Conservation (phyloP, 1,140 invertebrate species). For the Melipona quadrifasciata region DNA sequence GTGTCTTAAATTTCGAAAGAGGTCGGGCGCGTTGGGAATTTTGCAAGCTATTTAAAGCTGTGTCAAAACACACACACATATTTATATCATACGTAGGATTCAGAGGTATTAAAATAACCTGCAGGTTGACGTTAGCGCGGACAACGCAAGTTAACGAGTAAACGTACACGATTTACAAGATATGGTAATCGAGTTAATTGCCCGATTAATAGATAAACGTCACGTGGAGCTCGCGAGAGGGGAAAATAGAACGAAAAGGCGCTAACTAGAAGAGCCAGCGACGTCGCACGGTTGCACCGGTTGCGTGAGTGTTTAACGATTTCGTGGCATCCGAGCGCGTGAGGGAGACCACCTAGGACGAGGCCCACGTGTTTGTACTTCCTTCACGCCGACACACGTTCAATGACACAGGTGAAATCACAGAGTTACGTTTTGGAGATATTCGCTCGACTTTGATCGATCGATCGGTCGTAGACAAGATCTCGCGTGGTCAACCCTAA, state of each 20-base stretch:
- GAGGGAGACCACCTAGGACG: conserved; percentile 55
- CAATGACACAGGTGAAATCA: conserved; percentile 48
- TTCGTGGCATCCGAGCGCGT: conserved; percentile 13
- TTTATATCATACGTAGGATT: background rate
- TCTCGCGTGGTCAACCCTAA: conserved; percentile 49
- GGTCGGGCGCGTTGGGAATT: too few relatives aligned
- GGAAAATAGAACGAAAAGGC: conserved; percentile 31
- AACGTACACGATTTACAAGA: background rate
- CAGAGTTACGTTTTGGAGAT: conserved; percentile 49
- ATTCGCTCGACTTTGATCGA: conserved; percentile 57
- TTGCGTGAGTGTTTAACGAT: conserved; percentile 20
- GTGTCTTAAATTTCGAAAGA: background rate
- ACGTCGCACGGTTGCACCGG: conserved; percentile 4
- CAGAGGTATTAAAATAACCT: background rate
- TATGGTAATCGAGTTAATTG: conserved; percentile 10
- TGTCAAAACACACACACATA: too few relatives aligned
- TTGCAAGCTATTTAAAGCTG: too few relatives aligned
- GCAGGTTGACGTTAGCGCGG: background rate
- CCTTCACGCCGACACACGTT: background rate
- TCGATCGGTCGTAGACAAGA: conserved; percentile 58
- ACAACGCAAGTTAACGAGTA: background rate
- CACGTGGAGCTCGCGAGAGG: background rate
- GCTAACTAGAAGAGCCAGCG: conserved; percentile 23
- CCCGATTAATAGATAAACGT: conserved; percentile 50
- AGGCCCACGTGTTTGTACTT: conserved; percentile 18